A percentile compares a stretch with the other conserved stretches of the same genome.
phyloP scores from a whole-genome alignment of 1,140 invertebrate species.

The Anastrepha obliqua region DNA sequence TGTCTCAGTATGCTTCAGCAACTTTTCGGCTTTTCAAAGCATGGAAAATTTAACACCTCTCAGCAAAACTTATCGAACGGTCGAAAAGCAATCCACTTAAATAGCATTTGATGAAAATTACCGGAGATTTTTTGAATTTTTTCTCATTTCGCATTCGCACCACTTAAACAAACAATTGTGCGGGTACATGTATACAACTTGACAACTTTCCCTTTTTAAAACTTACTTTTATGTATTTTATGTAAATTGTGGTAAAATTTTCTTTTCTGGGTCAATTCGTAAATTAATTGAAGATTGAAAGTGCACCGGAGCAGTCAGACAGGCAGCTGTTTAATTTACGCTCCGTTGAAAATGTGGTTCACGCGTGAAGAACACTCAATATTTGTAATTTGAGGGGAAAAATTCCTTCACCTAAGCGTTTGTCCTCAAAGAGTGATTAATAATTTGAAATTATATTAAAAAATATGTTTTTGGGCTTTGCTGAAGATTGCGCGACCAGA shows the following conservation, averaged over 20 bases:
- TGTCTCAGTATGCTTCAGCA: slow-evolving; percentile 3
- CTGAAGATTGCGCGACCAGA: too few relatives aligned
- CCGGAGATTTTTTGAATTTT: not conserved
- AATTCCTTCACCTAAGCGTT: too few relatives aligned
- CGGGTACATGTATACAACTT: not conserved
- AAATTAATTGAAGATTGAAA: slow-evolving; percentile 27
- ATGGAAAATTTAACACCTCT: slow-evolving; percentile 12
- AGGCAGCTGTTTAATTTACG: not conserved
- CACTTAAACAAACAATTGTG: not conserved
- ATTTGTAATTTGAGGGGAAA: too few relatives aligned
- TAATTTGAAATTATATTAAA: too few relatives aligned
- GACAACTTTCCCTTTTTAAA: slow-evolving; percentile 2
- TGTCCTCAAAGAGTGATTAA: too few relatives aligned
- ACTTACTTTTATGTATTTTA: slow-evolving; percentile 9
- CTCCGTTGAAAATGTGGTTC: not conserved
- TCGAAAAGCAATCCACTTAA: slow-evolving; percentile 37
- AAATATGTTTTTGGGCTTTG: too few relatives aligned
- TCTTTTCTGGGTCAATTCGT: not conserved
- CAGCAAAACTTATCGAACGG: not conserved
- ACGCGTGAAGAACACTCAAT: not conserved
- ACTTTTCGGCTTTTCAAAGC: slow-evolving; percentile 5
- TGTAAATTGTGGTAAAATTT: slow-evolving; percentile 17
- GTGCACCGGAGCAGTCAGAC: not conserved
- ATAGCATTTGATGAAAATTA: not conserved
- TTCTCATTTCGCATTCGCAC: not conserved